Base-by-base conservation (phyloP, 2,113 vertebrate species). In the Protobothrops flavoviridis region DNA sequence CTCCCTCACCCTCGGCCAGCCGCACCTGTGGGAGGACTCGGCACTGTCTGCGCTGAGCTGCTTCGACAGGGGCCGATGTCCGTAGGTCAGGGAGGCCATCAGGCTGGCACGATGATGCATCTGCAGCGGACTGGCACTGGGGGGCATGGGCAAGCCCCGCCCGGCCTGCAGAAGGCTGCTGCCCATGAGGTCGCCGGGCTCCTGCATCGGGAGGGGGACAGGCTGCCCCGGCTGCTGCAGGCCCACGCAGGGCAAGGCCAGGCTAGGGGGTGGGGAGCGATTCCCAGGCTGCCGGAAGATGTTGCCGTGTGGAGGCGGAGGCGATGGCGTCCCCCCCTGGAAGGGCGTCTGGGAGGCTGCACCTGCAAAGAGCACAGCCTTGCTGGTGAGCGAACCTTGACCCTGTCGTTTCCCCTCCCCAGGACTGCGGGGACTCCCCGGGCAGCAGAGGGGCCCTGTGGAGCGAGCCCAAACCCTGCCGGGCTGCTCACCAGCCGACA, bases 1-100 rank as follows among this genome's bases (percentile, higher is more conserved):
- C 3, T 24, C 53, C 21, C 5, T 0, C 5, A 1, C 1, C 29
- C 0, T 10, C 64, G 3, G 2, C 2, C 33, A 5, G 13, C 81
- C 8, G 13, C 95, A 99, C 99, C 99, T 99, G 98, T 99, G 99
- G 11, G 98, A 98, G 11, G 98, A 98, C 96, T 99, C 99, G 0
- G 99, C 99, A 45, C 99, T 99, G 98, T 99, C 99, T 0, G 99
- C 99, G 3, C 99, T 99, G 95, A 99, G 98, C 97, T 99, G 99
- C 98, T 99, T 99, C 96, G 99, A 99, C 15, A 99, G 97, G 89
- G 99, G 99, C 93, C 99, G 93, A 98, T 99, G 99, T 91, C 98
- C 98, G 0, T 99, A 99, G 93, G 93, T 95, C 55, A 99, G 97
- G 10, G 98, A 98, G 88, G 99, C 98, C 97, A 99, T 97, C 95